Evolutionary conservation across 2,797 vertebrate species (phyloP).

Genomic region (Platalea minor): DNA sequence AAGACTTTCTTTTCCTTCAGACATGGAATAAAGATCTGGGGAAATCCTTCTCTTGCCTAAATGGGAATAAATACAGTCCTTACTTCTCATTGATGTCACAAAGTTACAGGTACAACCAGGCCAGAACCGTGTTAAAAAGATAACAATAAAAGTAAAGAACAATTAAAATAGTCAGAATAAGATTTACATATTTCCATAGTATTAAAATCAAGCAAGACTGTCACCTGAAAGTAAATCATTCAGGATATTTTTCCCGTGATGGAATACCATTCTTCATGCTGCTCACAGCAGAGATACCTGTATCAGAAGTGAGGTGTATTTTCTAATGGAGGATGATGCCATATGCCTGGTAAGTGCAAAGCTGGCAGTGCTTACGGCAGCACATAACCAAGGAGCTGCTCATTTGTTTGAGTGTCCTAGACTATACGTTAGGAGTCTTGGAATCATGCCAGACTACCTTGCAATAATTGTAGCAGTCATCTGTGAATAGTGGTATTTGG

Average conservation of each 20-base stretch:
- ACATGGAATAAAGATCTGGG: not conserved
- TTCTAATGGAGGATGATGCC: not conserved
- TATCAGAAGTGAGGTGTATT: not conserved
- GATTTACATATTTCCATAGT: not conserved
- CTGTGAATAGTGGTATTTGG: slow-evolving; percentile 41
- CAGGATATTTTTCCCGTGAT: not conserved
- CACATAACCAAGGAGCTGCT: not conserved
- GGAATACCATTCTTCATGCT: not conserved
- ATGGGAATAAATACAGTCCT: not conserved
- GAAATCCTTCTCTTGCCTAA: not conserved
- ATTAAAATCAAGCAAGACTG: not conserved
- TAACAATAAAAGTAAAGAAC: not conserved
- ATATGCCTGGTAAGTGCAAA: not conserved
- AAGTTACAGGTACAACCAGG: not conserved
- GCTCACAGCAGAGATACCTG: not conserved
- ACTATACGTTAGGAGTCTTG: not conserved
- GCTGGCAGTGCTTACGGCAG: not conserved
- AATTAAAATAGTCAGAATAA: not conserved
- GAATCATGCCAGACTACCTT: not conserved
- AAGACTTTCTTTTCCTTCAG: not conserved
- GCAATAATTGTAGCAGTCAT: slow-evolving; percentile 51
- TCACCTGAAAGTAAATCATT: not conserved
- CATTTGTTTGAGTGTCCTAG: not conserved
- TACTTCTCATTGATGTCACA: not conserved
- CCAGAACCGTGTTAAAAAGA: not conserved